Percentiles rank a stretch among this genome's conserved stretches.
These are phyloP conservation scores for Procambarus clarkii DNA, from an alignment of 1,140 invertebrate genomes.

Conservation along the genomic window DNA sequence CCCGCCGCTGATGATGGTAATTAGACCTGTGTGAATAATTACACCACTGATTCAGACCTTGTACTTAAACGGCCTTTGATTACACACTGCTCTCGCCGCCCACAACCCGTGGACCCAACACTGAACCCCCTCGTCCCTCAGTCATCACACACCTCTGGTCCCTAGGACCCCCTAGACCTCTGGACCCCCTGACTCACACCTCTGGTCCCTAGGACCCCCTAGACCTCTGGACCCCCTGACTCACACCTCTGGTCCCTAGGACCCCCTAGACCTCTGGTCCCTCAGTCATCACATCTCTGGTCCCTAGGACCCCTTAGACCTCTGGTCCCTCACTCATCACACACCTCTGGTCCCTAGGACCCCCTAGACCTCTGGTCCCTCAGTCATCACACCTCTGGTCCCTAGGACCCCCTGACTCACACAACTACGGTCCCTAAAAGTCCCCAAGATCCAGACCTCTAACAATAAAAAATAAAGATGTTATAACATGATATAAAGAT, in stretches of 20 bases:
- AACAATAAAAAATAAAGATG: too few species aligned
- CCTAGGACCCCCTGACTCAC: background rate
- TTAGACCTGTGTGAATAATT: constrained; percentile 63
- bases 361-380: background rate
- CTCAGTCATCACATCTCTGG: too few species aligned
- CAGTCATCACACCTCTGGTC: too few species aligned
- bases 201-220: background rate
- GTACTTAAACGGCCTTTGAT: constrained; percentile 54
- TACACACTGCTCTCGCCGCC: constrained; percentile 41
- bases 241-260: too few species aligned
- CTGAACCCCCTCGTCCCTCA: background rate
- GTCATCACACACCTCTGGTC: background rate
- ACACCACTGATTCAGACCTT: constrained; percentile 44
- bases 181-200: background rate
- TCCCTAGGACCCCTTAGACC: background rate
- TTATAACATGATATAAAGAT: too few species aligned
- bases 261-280: background rate
- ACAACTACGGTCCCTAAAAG: too few species aligned
- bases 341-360: background rate
- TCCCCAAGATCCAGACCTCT: too few species aligned
- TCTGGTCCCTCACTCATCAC: background rate
- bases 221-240: background rate
- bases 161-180: background rate
- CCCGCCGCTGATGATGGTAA: constrained; percentile 59
- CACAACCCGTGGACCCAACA: constrained; percentile 1